Percentiles rank a stretch among this genome's conserved stretches.
Conservation (phyloP, 2,888 invertebrate species). For the Drosophila kanekoi region DNA sequence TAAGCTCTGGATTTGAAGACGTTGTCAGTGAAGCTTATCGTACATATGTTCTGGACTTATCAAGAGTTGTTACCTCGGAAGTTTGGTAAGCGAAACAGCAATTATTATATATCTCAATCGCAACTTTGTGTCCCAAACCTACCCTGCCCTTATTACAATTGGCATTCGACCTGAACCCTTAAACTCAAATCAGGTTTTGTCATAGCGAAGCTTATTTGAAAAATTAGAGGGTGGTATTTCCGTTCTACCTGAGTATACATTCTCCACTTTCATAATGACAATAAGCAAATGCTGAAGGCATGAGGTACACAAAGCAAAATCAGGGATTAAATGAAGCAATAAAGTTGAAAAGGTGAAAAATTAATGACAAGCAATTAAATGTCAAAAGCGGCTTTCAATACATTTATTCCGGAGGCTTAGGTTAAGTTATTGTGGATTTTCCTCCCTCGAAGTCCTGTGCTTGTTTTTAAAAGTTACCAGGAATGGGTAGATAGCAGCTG, state of each 20-base stretch:
- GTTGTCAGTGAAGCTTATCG: neutral
- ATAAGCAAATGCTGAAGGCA: neutral
- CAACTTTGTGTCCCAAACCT: neutral
- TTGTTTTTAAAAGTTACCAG: neutral
- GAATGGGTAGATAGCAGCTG: no score
- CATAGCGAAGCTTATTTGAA: neutral
- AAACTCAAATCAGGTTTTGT: neutral
- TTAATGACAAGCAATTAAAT: constrained; percentile 1
- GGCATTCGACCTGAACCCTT: no score
- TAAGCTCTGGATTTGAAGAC: constrained; percentile 1
- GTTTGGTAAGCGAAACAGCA: neutral
- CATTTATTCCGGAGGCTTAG: neutral
- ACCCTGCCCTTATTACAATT: no score
- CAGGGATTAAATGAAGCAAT: neutral
- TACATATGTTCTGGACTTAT: neutral
- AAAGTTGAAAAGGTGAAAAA: neutral
- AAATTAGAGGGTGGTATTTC: no score
- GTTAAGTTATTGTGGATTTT: neutral
- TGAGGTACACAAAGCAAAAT: constrained; percentile 1
- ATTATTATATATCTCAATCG: neutral
- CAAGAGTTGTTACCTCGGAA: neutral
- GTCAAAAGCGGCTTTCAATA: neutral
- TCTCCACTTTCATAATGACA: neutral
- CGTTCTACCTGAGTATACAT: no score
- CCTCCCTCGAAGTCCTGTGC: neutral